phyloP scores from a whole-genome alignment of 2,797 vertebrate genomes.

The Muraenolepis orangiensis region DNA sequence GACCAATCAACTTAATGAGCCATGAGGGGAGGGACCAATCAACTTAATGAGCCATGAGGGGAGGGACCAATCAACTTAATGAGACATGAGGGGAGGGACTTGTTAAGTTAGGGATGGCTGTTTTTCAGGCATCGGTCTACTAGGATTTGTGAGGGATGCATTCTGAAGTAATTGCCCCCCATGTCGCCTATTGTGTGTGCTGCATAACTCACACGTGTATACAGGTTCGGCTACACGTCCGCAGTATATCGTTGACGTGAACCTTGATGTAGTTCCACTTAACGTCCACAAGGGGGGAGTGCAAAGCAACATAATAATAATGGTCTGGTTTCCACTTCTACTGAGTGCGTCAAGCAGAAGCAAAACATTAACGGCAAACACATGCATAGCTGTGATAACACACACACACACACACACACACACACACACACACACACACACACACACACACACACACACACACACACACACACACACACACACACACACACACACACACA shows the following conservation, averaged over 20 bases:
- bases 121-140: no score
- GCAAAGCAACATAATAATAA: slow-evolving; percentile 9
- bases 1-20: no score
- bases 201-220: no score
- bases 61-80: no score
- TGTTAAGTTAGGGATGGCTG: no score
- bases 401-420: slow-evolving; percentile 26
- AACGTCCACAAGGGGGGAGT: slow-evolving; percentile 51
- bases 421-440: slow-evolving; percentile 27
- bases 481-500: slow-evolving; percentile 25
- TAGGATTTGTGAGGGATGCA: no score
- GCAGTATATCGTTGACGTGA: background rate
- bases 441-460: slow-evolving; percentile 12
- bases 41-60: no score
- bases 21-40: no score
- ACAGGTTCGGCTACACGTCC: no score
- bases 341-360: background rate
- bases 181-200: no score
- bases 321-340: background rate
- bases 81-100: no score
- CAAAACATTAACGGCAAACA: background rate
- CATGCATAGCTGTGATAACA: background rate
- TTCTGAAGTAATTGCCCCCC: no score
- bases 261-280: background rate
- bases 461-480: background rate